Conservation (phyloP, 2,888 invertebrate species). For the Agrotis ipsilon region DNA sequence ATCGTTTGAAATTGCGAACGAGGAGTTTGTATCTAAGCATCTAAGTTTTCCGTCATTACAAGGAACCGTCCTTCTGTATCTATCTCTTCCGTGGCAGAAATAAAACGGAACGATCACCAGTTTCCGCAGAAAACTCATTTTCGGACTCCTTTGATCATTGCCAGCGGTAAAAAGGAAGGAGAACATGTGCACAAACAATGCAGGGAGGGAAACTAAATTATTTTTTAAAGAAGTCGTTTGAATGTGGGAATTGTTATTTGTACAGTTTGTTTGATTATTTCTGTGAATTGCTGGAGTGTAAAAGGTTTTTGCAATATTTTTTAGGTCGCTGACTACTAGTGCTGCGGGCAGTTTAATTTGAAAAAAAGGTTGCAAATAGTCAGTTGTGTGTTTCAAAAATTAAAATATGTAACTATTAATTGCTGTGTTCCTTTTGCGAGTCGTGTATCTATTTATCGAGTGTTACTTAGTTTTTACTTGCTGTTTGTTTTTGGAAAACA, state of each 20-base stretch:
- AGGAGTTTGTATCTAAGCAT: no score
- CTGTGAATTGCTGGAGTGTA: not conserved
- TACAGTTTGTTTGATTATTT: slow-evolving; percentile 21
- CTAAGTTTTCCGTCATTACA: not conserved
- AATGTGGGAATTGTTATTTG: slow-evolving; percentile 43
- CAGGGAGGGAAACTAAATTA: slow-evolving; percentile 35
- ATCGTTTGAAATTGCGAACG: no score
- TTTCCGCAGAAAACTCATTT: slow-evolving; percentile 73
- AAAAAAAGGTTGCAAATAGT: slow-evolving; percentile 6
- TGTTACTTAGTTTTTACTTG: not conserved
- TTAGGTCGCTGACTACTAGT: not conserved
- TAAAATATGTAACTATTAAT: not conserved
- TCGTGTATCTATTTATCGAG: not conserved
- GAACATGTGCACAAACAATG: slow-evolving; percentile 58
- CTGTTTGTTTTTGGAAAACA: not conserved
- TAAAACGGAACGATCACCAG: slow-evolving; percentile 65
- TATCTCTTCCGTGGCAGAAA: slow-evolving; percentile 39
- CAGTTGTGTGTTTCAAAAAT: not conserved
- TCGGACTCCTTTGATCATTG: slow-evolving; percentile 75
- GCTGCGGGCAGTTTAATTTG: not conserved
- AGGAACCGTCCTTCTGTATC: not conserved
- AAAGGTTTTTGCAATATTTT: not conserved
- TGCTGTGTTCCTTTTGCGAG: not conserved
- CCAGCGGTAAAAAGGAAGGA: slow-evolving; percentile 64
- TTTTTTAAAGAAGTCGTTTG: slow-evolving; percentile 39